Evolutionary conservation across 2,888 invertebrate genomes (phyloP).

Genomic region (Tiphia femorata): DNA sequence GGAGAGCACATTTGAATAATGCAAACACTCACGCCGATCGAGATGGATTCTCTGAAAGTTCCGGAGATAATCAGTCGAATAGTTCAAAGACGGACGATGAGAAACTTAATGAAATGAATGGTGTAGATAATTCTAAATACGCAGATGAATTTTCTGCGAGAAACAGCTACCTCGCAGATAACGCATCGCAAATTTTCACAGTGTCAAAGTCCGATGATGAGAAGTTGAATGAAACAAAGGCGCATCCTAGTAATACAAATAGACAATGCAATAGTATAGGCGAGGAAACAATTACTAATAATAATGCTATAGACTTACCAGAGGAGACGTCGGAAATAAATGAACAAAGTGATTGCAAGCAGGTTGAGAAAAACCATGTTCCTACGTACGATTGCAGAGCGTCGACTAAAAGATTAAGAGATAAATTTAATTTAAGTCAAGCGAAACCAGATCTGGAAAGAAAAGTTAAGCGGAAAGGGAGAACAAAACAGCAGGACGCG

Average conservation of each 20-base stretch:
- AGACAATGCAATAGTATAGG: no score
- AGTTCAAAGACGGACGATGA: conserved; percentile 59
- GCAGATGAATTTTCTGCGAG: conserved; percentile 7
- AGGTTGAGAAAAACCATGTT: no score
- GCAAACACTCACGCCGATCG: not conserved
- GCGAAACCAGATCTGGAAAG: not conserved
- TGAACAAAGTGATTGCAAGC: no score
- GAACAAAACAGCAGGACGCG: not conserved
- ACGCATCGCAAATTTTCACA: conserved; percentile 22
- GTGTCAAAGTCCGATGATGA: conserved; percentile 53
- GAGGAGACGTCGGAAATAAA: not conserved
- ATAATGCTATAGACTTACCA: not conserved
- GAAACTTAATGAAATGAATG: conserved; percentile 52
- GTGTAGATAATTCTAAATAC: conserved; percentile 20
- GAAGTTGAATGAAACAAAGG: conserved; percentile 47
- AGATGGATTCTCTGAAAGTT: not conserved
- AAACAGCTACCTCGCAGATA: conserved; percentile 1
- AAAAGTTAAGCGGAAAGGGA: no score
- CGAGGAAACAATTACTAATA: not conserved
- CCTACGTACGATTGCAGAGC: no score
- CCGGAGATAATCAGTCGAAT: conserved; percentile 34
- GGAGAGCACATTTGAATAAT: not conserved
- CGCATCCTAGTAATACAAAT: conserved; percentile 2
- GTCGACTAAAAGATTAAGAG: no score
- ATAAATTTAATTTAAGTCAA: not conserved